These are phyloP conservation scores for Apocrypta bakeri DNA, from an alignment of 1,140 invertebrate genomes.

Conservation along the genomic window DNA sequence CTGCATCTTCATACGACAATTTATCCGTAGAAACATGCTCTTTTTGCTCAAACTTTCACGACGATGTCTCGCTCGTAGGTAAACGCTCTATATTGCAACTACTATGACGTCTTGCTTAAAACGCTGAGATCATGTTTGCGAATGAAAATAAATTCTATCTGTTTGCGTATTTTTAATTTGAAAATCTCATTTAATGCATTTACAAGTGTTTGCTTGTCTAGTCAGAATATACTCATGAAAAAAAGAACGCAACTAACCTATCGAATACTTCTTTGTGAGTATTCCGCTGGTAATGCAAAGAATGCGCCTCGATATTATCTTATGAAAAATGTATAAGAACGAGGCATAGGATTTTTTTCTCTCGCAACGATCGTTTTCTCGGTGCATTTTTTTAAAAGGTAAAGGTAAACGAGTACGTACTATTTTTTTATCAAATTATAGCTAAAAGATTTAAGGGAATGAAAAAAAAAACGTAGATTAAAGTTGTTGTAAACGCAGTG, in stretches of 20 bases:
- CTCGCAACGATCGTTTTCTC: not conserved
- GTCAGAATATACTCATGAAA: not conserved
- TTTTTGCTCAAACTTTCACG: constrained; percentile 1
- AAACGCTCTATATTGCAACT: not conserved
- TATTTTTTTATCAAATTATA: constrained; percentile 16
- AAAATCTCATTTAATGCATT: not conserved
- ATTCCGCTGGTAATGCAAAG: too few relatives aligned
- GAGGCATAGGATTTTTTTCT: not conserved
- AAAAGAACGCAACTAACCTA: not conserved
- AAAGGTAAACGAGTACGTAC: not conserved
- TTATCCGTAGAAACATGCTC: not conserved
- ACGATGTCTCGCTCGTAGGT: not conserved
- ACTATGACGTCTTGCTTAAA: not conserved
- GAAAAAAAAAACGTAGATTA: constrained; percentile 6
- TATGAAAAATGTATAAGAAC: not conserved
- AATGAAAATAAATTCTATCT: not conserved
- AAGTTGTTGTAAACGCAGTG: constrained; percentile 20
- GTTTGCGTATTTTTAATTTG: not conserved
- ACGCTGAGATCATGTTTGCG: not conserved
- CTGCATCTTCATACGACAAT: not conserved
- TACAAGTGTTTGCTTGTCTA: not conserved
- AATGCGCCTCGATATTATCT: not conserved
- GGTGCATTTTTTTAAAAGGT: not conserved
- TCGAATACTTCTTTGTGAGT: too few relatives aligned
- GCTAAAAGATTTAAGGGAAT: not conserved